These are phyloP conservation scores for Bucco capensis DNA, from an alignment of 2,113 vertebrate genomes.

Conservation along the genomic window DNA sequence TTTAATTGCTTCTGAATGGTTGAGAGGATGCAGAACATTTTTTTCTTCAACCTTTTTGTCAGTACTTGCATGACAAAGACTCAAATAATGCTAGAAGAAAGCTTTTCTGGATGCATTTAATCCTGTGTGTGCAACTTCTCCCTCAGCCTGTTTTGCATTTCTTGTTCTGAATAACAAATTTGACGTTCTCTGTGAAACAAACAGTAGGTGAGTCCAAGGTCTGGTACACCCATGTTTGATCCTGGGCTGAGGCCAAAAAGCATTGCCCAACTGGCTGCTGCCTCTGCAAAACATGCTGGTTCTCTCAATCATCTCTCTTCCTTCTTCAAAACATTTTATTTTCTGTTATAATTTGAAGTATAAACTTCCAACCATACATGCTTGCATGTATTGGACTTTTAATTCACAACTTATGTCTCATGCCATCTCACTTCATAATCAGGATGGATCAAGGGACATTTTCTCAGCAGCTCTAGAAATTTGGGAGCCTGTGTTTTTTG, in stretches of 20 bases:
- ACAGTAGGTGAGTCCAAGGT: constrained; percentile 10
- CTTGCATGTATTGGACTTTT: fast-evolving
- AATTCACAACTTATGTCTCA: background rate
- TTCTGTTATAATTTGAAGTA: background rate
- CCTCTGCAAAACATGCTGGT: background rate
- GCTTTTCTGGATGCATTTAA: background rate
- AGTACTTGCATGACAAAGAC: background rate
- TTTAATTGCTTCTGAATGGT: background rate
- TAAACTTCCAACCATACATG: background rate
- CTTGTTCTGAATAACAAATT: background rate
- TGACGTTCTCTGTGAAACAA: background rate
- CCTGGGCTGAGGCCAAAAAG: background rate
- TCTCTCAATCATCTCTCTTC: background rate
- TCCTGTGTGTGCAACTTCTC: background rate
- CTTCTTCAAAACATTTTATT: background rate
- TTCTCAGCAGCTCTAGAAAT: background rate
- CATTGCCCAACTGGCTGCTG: background rate
- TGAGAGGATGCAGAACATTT: background rate
- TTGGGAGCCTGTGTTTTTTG: background rate
- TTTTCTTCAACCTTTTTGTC: too few species aligned
- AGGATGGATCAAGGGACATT: background rate
- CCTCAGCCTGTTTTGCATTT: fast-evolving
- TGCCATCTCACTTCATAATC: background rate
- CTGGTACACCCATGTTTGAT: fast-evolving
- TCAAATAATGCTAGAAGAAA: background rate